Percentiles rank a stretch among this genome's conserved stretches.
Evolutionary conservation across 53 echinoderm and acorn worm species (phyloP).

Genomic region (Holothuria scabra): DNA sequence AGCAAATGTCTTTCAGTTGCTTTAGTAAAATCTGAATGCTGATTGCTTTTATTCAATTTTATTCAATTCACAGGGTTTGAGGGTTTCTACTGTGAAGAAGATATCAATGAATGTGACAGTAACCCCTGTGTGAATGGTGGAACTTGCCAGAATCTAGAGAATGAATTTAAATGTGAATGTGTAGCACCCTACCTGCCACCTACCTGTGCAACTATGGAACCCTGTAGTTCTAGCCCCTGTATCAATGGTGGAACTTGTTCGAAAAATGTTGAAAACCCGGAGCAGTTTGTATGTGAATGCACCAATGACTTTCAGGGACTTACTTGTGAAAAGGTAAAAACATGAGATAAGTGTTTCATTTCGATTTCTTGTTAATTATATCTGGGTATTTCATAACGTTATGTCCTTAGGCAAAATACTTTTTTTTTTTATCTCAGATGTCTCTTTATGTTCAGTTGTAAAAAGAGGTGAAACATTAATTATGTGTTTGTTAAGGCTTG

Average conservation of each 20-base stretch:
- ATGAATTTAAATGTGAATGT: conserved; percentile 77
- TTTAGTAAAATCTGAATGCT: too few species aligned
- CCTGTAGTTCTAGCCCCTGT: conserved; percentile 63
- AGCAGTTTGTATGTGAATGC: conserved; percentile 53
- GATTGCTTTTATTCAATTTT: background rate
- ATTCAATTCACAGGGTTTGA: conserved; percentile 63
- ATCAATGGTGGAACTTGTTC: conserved; percentile 65
- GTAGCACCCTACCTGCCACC: conserved; percentile 46
- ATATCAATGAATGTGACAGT: conserved; percentile 70
- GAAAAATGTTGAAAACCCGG: conserved; percentile 14
- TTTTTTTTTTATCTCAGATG: background rate
- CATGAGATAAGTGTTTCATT: too few species aligned
- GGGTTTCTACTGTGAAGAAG: conserved; percentile 65
- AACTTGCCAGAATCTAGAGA: conserved; percentile 63
- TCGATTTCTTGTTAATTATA: too few species aligned
- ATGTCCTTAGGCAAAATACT: too few species aligned
- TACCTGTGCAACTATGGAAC: conserved; percentile 53
- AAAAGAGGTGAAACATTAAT: too few species aligned
- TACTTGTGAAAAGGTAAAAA: conserved; percentile 70
- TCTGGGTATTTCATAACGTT: too few species aligned
- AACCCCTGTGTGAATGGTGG: conserved; percentile 63
- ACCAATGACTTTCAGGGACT: conserved; percentile 54
- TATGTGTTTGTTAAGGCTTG: too few species aligned
- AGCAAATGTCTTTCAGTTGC: too few species aligned
- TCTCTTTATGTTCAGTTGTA: background rate